phyloP scores from a whole-genome alignment of 23 tunicate genomes.

The Diplosoma virens region DNA sequence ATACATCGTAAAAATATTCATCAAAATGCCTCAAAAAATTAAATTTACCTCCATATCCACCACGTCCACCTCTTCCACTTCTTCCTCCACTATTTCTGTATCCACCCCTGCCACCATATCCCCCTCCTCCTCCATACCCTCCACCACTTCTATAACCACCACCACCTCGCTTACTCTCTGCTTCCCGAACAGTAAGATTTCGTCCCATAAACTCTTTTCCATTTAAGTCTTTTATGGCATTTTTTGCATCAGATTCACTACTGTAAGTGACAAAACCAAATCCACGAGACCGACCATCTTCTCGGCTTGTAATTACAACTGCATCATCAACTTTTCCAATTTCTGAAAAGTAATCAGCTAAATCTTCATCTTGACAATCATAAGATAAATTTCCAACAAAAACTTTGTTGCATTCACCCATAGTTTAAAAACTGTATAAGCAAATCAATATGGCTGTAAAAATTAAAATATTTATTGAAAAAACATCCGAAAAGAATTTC shows the following conservation, averaged over 20 bases:
- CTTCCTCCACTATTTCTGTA: conserved; percentile 22
- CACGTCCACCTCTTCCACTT: neutral
- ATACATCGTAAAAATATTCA: too few species aligned
- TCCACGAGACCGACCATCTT: conserved; percentile 45
- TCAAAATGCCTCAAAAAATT: too few species aligned
- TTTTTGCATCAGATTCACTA: neutral
- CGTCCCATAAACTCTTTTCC: conserved; percentile 22
- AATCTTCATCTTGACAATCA: conserved; percentile 15
- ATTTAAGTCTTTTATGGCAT: conserved; percentile 6
- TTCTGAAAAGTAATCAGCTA: neutral
- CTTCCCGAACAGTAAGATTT: conserved; percentile 12
- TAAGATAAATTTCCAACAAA: conserved; percentile 58
- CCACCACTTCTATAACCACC: conserved; percentile 7
- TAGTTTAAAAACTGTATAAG: too few species aligned
- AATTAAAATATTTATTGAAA: too few species aligned
- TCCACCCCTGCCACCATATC: neutral
- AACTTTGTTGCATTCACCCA: conserved; percentile 1
- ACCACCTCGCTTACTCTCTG: conserved; percentile 3
- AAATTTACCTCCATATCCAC: conserved; percentile 25
- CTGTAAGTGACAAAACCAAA: conserved; percentile 43
- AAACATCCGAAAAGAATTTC: too few species aligned
- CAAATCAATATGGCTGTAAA: too few species aligned
- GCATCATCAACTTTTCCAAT: conserved; percentile 10
- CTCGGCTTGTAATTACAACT: conserved; percentile 30
- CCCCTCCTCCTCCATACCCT: conserved; percentile 18